Evolutionary conservation across 2,888 invertebrate species (phyloP).

Genomic region (Cheilosia impressa): DNA sequence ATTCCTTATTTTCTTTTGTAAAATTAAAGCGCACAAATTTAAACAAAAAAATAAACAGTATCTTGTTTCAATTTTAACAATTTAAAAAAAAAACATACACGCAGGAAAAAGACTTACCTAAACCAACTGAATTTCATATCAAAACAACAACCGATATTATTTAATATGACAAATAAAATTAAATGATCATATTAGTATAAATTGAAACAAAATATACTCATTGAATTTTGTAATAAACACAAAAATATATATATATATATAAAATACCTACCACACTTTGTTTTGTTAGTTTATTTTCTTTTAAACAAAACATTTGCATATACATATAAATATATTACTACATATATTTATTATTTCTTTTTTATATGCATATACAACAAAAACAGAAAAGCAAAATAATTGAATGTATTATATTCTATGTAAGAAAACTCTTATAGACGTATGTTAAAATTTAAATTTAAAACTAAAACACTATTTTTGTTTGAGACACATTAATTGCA

Average conservation of each 20-base stretch:
- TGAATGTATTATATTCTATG: slow-evolving; percentile 71
- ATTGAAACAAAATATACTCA: slow-evolving; percentile 57
- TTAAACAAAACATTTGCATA: slow-evolving; percentile 37
- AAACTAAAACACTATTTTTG: slow-evolving; percentile 70
- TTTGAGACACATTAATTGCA: slow-evolving; percentile 74
- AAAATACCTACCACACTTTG: slow-evolving; percentile 59
- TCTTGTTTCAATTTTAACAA: slow-evolving; percentile 17
- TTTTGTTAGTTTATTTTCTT: slow-evolving; percentile 35
- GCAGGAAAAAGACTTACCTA: slow-evolving; percentile 77
- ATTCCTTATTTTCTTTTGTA: slow-evolving; percentile 18
- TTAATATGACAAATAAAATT: slow-evolving; percentile 54
- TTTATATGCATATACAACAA: slow-evolving; percentile 71
- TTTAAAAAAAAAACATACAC: slow-evolving; percentile 51
- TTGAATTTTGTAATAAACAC: slow-evolving; percentile 52
- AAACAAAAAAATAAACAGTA: slow-evolving; percentile 20
- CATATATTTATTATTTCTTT: slow-evolving; percentile 67
- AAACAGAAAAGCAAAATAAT: slow-evolving; percentile 20
- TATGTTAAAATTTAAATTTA: slow-evolving; percentile 52
- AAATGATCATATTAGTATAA: slow-evolving; percentile 65
- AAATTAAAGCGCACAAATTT: slow-evolving; percentile 69
- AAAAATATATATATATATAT: slow-evolving; percentile 33
- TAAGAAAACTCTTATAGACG: slow-evolving; percentile 57
- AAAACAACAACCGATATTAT: slow-evolving; percentile 72
- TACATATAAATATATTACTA: slow-evolving; percentile 49
- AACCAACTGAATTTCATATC: slow-evolving; percentile 78